Evolutionary conservation across 1,140 invertebrate species (phyloP).

Genomic region (Bicyclus anynana): DNA sequence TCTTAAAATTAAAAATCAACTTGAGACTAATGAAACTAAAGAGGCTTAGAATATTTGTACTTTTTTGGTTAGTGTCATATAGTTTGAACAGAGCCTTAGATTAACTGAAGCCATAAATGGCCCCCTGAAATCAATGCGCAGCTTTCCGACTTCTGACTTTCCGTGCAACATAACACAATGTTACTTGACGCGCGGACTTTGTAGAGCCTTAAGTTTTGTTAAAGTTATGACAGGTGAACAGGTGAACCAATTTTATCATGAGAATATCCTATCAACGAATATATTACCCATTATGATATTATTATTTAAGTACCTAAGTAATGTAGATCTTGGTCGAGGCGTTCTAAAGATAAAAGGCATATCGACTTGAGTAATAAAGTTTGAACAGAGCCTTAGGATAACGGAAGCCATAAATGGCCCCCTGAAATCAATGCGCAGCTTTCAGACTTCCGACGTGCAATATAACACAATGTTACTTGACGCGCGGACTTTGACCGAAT

Average conservation of each 20-base stretch:
- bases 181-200: conserved; percentile 2
- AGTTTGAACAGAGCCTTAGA: conserved; percentile 9
- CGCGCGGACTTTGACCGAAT: conserved; percentile 14
- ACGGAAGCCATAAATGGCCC: conserved; percentile 26
- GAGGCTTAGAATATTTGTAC: too few species aligned
- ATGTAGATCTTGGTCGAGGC: too few species aligned
- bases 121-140: conserved; percentile 27
- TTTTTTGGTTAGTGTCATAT: not conserved
- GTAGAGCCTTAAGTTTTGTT: conserved; percentile 1
- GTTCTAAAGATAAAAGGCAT: too few species aligned
- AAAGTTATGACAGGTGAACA: not conserved
- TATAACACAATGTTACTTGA: conserved; percentile 15
- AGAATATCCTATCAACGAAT: not conserved
- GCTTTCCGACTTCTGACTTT: conserved; percentile 25
- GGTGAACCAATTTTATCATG: not conserved
- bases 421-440: conserved; percentile 28
- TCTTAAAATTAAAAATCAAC: too few species aligned
- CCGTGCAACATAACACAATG: conserved; percentile 20
- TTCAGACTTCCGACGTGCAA: conserved; percentile 23
- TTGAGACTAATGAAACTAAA: too few species aligned
- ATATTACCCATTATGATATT: too few species aligned
- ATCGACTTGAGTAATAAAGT: not conserved
- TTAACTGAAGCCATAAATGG: conserved; percentile 25
- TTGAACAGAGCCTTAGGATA: conserved; percentile 7
- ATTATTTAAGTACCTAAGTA: too few species aligned